These are phyloP conservation scores for Habroteleia sp. DNA, from an alignment of 2,888 invertebrate species.

Conservation along the genomic window DNA sequence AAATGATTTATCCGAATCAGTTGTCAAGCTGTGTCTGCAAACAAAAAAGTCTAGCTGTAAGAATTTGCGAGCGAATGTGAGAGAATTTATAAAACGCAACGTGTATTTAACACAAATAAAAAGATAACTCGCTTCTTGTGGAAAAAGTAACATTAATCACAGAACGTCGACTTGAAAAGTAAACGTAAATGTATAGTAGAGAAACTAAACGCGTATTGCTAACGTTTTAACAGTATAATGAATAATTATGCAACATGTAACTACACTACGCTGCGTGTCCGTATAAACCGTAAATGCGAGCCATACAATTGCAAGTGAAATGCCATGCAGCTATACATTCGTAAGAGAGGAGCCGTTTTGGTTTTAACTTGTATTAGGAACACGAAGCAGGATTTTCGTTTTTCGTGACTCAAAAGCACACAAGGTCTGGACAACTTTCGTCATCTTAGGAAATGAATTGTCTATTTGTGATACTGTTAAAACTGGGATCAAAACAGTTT, in stretches of 20 bases:
- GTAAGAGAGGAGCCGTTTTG: slow-evolving; percentile 4
- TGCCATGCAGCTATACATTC: slow-evolving; percentile 3
- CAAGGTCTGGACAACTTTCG: slow-evolving; percentile 18
- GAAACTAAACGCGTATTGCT: slow-evolving; percentile 46
- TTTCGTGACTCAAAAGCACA: slow-evolving; percentile 48
- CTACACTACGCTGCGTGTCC: slow-evolving; percentile 25
- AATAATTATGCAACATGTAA: slow-evolving; percentile 54
- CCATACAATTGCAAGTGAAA: slow-evolving; percentile 4
- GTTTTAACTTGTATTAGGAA: slow-evolving; percentile 14
- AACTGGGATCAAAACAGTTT: slow-evolving; percentile 41
- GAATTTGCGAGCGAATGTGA: slow-evolving; percentile 47
- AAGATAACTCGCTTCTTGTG: slow-evolving; percentile 55
- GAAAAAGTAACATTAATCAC: slow-evolving; percentile 20
- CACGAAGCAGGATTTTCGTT: slow-evolving; percentile 63
- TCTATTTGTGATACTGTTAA: slow-evolving; percentile 66
- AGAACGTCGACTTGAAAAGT: slow-evolving; percentile 45
- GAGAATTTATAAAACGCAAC: slow-evolving; percentile 58
- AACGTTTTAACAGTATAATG: slow-evolving; percentile 63
- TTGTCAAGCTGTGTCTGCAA: slow-evolving; percentile 52
- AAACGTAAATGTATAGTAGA: slow-evolving; percentile 57
- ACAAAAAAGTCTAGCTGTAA: slow-evolving; percentile 47
- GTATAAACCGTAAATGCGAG: slow-evolving; percentile 27
- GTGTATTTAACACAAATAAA: slow-evolving; percentile 46
- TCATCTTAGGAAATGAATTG: slow-evolving; percentile 11
- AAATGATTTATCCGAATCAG: slow-evolving; percentile 42